Percentiles rank a stretch among this genome's conserved stretches.
These are phyloP conservation scores for Enoplosus armatus DNA, from an alignment of 2,797 vertebrate genomes.

Conservation along the genomic window DNA sequence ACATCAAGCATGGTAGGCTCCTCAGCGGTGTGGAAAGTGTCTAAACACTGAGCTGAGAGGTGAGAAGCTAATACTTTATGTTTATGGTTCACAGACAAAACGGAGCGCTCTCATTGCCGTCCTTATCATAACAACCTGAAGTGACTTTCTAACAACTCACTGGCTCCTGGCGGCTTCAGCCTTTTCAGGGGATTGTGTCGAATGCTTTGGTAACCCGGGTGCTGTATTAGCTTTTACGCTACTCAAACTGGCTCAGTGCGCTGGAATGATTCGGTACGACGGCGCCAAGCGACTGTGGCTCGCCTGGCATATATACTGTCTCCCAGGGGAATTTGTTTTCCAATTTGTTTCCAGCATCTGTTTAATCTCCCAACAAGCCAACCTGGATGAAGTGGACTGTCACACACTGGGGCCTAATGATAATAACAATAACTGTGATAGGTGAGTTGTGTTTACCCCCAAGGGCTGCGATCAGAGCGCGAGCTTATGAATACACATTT, in stretches of 20 bases:
- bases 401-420: conserved; percentile 69
- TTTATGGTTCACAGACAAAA: conserved; percentile 54
- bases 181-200: conserved; percentile 22
- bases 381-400: conserved; percentile 74
- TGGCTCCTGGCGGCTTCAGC: conserved; percentile 37
- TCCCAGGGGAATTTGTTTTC: conserved; percentile 72
- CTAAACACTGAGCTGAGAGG: conserved; percentile 51
- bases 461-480: conserved; percentile 42
- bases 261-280: conserved; percentile 61
- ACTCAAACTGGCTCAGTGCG: conserved; percentile 47
- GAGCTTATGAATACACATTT: conserved; percentile 65
- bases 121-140: conserved; percentile 65
- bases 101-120: conserved; percentile 31
- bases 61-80: conserved; percentile 44
- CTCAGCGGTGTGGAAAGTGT: conserved; percentile 38
- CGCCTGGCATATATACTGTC: conserved; percentile 30
- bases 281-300: conserved; percentile 41
- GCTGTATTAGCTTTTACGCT: conserved; percentile 46
- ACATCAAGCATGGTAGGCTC: conserved; percentile 31
- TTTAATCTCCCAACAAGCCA: conserved; percentile 77
- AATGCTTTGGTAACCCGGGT: conserved; percentile 42
- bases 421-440: conserved; percentile 77
- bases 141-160: conserved; percentile 62
- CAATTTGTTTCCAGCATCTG: conserved; percentile 78
- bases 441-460: conserved; percentile 74